Evolutionary conservation across 2,797 vertebrate species (phyloP).

Genomic region (Valencia hispanica): DNA sequence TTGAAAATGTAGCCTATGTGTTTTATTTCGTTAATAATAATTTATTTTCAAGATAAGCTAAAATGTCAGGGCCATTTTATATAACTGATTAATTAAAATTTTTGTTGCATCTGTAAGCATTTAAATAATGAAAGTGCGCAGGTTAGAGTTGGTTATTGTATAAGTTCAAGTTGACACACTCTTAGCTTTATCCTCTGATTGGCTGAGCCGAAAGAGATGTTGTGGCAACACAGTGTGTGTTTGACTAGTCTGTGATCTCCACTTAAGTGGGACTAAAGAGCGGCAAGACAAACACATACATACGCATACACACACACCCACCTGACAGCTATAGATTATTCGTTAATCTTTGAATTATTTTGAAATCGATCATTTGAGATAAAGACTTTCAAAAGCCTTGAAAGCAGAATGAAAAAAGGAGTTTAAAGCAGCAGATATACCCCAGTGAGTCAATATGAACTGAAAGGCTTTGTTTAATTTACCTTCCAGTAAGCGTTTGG

Average conservation of each 20-base stretch:
- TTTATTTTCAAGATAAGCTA: not conserved
- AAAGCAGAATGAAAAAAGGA: not conserved
- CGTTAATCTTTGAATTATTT: not conserved
- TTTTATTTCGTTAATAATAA: not conserved
- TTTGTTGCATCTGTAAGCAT: not conserved
- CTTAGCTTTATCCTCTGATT: constrained; percentile 31
- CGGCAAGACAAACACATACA: constrained; percentile 17
- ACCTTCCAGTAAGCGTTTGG: constrained; percentile 90
- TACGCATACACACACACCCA: constrained; percentile 19
- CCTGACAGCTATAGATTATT: constrained; percentile 8
- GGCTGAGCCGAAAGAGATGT: constrained; percentile 52
- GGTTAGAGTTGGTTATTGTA: not conserved
- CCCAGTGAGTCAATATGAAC: not conserved
- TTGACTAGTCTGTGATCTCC: constrained; percentile 68
- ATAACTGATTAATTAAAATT: not conserved
- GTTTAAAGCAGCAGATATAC: not conserved
- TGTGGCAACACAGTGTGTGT: constrained; percentile 67
- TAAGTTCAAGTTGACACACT: constrained; percentile 40
- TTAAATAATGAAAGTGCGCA: not conserved
- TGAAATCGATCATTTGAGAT: not conserved
- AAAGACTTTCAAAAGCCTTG: not conserved
- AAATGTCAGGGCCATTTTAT: not conserved
- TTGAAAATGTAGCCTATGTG: not conserved
- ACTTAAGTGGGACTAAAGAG: constrained; percentile 63
- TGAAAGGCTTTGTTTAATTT: constrained; percentile 2